Conservation (phyloP, 2,888 invertebrate genomes). For the Drosophila ustulata region DNA sequence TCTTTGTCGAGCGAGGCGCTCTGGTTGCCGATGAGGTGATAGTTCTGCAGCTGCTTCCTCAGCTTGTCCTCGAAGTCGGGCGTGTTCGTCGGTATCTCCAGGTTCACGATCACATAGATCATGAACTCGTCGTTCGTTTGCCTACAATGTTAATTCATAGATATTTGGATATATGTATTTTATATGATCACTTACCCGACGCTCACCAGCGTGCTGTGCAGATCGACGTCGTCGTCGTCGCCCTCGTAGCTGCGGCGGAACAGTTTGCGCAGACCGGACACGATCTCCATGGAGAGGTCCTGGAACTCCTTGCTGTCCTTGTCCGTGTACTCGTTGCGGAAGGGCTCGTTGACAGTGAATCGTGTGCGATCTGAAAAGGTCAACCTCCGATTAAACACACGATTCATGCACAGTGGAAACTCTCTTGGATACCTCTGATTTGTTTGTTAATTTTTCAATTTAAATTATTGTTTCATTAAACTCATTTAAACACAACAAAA, state of each 20-base stretch:
- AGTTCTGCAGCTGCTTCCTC: conserved; percentile 54
- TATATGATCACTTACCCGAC: conserved; percentile 72
- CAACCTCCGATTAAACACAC: too few species aligned
- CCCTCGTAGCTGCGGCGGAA: conserved; percentile 53
- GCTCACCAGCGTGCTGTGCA: conserved; percentile 65
- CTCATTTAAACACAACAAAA: too few species aligned
- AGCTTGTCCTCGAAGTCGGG: conserved; percentile 61
- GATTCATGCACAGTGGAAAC: too few species aligned
- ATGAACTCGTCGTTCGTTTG: conserved; percentile 73
- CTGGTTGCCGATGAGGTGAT: conserved; percentile 61
- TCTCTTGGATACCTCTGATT: too few species aligned
- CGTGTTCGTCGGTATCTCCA: conserved; percentile 71
- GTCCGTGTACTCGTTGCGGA: conserved; percentile 54
- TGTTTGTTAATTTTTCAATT: too few species aligned
- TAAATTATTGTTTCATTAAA: too few species aligned
- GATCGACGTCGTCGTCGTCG: conserved; percentile 60
- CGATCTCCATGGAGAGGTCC: conserved; percentile 64
- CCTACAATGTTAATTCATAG: too few species aligned
- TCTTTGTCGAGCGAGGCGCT: conserved; percentile 71
- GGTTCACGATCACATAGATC: conserved; percentile 69
- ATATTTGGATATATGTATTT: neutral
- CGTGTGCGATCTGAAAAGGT: conserved; percentile 74
- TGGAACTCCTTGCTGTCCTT: conserved; percentile 52
- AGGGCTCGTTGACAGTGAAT: conserved; percentile 79
- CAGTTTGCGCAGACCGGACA: conserved; percentile 53